phyloP scores from a whole-genome alignment of 2,888 invertebrate genomes.

The Eupithecia inturbata region DNA sequence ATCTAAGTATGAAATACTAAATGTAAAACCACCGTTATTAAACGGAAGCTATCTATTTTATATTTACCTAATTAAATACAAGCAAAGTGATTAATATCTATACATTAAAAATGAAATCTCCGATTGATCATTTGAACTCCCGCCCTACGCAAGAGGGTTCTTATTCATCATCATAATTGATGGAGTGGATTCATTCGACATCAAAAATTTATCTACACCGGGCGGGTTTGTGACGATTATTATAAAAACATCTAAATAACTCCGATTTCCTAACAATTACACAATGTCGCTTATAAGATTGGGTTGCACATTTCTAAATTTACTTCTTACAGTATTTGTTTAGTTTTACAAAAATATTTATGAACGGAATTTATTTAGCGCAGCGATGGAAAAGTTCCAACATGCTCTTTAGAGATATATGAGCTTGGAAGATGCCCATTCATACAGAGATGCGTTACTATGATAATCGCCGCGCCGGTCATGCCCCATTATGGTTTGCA shows the following conservation, averaged over 20 bases:
- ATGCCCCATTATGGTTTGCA: not conserved
- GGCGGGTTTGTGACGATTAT: not conserved
- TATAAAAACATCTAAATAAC: not conserved
- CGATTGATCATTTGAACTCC: not conserved
- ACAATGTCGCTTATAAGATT: not conserved
- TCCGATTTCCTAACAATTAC: not conserved
- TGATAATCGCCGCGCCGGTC: not conserved
- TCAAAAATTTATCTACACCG: not conserved
- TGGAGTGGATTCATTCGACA: not conserved
- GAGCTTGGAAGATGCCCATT: not conserved
- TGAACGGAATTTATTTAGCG: not conserved
- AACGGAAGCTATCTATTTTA: not conserved
- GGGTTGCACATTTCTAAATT: not conserved
- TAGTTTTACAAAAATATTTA: not conserved
- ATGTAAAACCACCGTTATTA: not conserved
- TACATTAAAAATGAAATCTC: conserved; percentile 8
- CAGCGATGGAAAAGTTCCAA: not conserved
- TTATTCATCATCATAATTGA: not conserved
- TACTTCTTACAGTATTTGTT: not conserved
- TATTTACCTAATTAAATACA: conserved; percentile 23
- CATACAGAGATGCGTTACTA: not conserved
- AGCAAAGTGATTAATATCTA: conserved; percentile 8
- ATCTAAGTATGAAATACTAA: conserved; percentile 15
- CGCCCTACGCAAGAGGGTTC: not conserved
- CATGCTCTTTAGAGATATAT: not conserved